These are phyloP conservation scores for Halocaridina rubra DNA, from an alignment of 2,888 invertebrate species.

Conservation along the genomic window DNA sequence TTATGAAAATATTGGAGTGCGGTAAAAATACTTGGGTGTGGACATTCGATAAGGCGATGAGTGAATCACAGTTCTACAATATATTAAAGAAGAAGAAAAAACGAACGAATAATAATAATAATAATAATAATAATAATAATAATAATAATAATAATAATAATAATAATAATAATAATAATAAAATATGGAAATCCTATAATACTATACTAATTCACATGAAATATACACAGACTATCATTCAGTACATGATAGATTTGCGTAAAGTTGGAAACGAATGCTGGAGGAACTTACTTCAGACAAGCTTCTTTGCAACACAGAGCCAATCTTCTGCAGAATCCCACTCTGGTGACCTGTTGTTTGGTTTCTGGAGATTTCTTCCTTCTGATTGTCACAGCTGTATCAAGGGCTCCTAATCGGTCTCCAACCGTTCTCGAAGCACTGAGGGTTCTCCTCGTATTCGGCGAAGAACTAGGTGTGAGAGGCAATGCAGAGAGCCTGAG, in stretches of 20 bases:
- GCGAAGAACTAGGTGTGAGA: not conserved
- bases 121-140: not conserved
- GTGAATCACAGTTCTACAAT: too few relatives aligned
- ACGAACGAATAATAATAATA: not conserved
- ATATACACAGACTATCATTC: too few relatives aligned
- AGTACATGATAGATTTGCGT: not conserved
- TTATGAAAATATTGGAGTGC: too few relatives aligned
- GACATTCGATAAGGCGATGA: too few relatives aligned
- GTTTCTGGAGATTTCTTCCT: not conserved
- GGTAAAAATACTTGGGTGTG: too few relatives aligned
- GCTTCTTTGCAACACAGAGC: slow-evolving; percentile 26
- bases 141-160: not conserved
- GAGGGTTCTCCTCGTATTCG: not conserved
- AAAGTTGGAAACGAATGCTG: too few relatives aligned
- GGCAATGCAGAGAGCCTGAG: slow-evolving; percentile 22
- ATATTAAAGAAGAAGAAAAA: too few relatives aligned
- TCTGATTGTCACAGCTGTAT: not conserved
- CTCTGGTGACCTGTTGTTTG: not conserved
- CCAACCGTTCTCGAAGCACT: not conserved
- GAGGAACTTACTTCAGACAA: slow-evolving; percentile 46
- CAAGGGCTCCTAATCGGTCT: not conserved
- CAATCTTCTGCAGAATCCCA: slow-evolving; percentile 14
- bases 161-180: not conserved
- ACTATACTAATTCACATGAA: too few relatives aligned
- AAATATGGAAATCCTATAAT: too few relatives aligned